Base-by-base conservation (phyloP, 2,113 vertebrate species). In the Stegostoma tigrinum region DNA sequence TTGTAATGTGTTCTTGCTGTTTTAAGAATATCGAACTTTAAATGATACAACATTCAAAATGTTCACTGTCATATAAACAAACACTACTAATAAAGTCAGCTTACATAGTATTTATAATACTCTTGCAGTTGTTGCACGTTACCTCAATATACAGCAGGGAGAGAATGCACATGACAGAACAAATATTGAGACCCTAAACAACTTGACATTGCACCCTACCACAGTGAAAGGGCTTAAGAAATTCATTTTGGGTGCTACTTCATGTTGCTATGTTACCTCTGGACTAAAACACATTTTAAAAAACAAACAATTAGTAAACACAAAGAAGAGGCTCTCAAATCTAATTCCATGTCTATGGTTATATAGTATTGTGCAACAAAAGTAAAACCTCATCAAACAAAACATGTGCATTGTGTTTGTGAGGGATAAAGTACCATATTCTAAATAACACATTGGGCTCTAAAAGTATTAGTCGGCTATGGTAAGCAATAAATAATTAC, bases 101-200 rank as follows among this genome's bases (percentile, higher is more conserved):
- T 97, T 97, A 98, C 97, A 97, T 98, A 97, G 48, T 86, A 93
- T 97, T 97, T 97, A 98, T 98, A 97, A 98, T 97, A 97, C 96
- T 97, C 98, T 97, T 61, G 97, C 96, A 96, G 97, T 97, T 97
- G 97, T 98, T 96, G 96, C 97, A 98, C 97, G 97, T 98, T 96
- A 96, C 97, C 97, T 98, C 97, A 98, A 98, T 98, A 97, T 98
- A 98, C 98, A 98, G 97, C 96, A 97, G 98, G 97, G 96, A 97
- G 96, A 38, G 7, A n/a, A 97, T 96, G 96, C 96, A 97, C 97
- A 96, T 96, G 97, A 96, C 97, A 97, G 97, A 97, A 97, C 96
- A 97, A 96, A 96, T 97, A 97, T 97, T 96, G 97, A 97, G 96
- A 38, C 68, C 42, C 64, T 14, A 75, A 95, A 96, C 96, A 95